Evolutionary conservation across 2,888 invertebrate genomes (phyloP).

Genomic region (Epistrophe eligans): DNA sequence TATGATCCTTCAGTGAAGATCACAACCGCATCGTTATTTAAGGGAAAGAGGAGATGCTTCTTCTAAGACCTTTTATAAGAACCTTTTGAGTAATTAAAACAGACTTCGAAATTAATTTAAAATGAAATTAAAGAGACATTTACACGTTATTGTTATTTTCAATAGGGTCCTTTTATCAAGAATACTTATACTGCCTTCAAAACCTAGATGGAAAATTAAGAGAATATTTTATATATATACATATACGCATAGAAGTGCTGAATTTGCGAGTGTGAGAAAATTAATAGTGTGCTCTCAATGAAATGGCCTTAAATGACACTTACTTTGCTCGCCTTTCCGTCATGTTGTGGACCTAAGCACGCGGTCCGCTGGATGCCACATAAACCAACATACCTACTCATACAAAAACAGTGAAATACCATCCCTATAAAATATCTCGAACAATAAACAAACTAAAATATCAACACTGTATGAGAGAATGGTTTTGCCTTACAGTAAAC

Average conservation of each 20-base stretch:
- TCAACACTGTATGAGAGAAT: slow-evolving; percentile 13
- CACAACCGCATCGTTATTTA: no score
- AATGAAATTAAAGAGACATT: background rate
- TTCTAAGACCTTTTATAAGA: background rate
- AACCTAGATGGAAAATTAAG: slow-evolving; percentile 49
- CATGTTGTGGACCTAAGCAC: background rate
- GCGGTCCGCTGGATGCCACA: background rate
- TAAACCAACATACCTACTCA: background rate
- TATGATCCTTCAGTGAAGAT: no score
- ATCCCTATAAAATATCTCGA: slow-evolving; percentile 28
- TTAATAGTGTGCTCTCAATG: slow-evolving; percentile 47
- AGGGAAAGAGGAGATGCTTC: background rate
- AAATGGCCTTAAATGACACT: slow-evolving; percentile 43
- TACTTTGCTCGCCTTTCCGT: slow-evolving; percentile 4
- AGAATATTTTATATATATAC: slow-evolving; percentile 3
- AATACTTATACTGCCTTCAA: no score
- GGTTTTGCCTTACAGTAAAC: background rate
- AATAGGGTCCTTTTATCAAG: background rate
- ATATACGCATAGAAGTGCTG: slow-evolving; percentile 62
- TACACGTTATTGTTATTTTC: slow-evolving; percentile 9
- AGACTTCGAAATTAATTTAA: background rate
- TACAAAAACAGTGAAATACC: background rate
- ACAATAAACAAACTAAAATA: slow-evolving; percentile 48
- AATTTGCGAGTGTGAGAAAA: slow-evolving; percentile 35
- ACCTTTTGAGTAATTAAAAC: background rate